Evolutionary conservation across 2,888 invertebrate species (phyloP), one percentile per base, ranked within the genome.

Genomic region (Cryptocheilus praepositus): DNA sequence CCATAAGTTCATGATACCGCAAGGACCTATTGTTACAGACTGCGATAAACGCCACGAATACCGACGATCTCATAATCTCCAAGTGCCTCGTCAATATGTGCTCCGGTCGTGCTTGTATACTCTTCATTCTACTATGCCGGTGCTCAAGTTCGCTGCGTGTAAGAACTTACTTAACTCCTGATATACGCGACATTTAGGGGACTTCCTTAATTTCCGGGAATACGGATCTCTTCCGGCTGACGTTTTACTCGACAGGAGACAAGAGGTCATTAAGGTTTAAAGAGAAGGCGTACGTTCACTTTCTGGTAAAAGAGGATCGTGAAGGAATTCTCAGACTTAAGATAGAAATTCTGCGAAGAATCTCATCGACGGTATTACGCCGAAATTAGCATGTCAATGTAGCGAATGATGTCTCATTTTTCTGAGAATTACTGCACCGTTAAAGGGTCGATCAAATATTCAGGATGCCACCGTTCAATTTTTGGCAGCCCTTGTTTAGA

Each of bases 191-290:
- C 77, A 67, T 73, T 79, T 68, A 60, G 71, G 68, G 72, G 80
- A 80, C 75, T 79, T 76, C 69, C 80, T 79, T 80, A 80, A 81
- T 80, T 80, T 80, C 78, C 71, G 74, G 76, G 70, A 69, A 74
- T 70, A 67, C 71, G 74, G 60, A 63, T 63, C 77, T 71, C 71
- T 78, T 78, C 78, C 76, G 71, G 74, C 63, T 74, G 61, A 68
- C 76, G 57, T 79, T 80, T 78, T 80, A 75, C 78, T 76, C 76
- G 71, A 73, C 76, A 65, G 71, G 63, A 70, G 77, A 79, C 77
- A 80, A 80, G 74, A 74, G 67, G 60, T 74, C 72, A 76, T 79
- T 79, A 80, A 76, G 72, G 67, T 74, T 74, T 79, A 74, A 79
- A 74, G 70, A 55, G 64, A 61, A 52, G 65, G 49, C 66, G 70